These are phyloP conservation scores for Criorhina ranunculi DNA, from an alignment of 2,888 invertebrate species.

Conservation along the genomic window DNA sequence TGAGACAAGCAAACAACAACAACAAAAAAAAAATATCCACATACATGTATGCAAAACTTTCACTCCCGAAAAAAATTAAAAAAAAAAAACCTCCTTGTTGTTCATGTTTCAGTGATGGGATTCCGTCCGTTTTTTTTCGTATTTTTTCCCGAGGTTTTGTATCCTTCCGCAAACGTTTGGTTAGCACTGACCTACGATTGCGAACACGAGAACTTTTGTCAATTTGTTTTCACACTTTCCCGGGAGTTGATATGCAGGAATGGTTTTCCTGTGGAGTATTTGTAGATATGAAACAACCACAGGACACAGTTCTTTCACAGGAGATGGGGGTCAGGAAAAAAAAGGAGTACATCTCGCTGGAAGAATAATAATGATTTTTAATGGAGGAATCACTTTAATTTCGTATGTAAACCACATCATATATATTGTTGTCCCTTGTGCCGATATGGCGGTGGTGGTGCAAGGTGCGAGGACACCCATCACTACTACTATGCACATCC, in stretches of 20 bases:
- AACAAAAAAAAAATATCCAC: constrained; percentile 23
- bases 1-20: not conserved
- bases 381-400: constrained; percentile 75
- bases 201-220: constrained; percentile 72
- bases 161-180: constrained; percentile 75
- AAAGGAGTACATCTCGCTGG: constrained; percentile 45
- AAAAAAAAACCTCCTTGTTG: constrained; percentile 53
- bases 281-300: constrained; percentile 28
- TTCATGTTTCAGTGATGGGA: constrained; percentile 54
- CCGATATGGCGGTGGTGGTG: constrained; percentile 20
- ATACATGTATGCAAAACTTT: constrained; percentile 63
- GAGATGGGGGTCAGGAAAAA: constrained; percentile 20
- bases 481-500: constrained; percentile 46
- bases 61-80: constrained; percentile 44
- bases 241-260: constrained; percentile 31
- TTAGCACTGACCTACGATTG: constrained; percentile 74
- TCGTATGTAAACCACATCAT: constrained; percentile 71
- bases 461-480: constrained; percentile 12
- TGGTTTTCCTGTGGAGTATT: constrained; percentile 13
- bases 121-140: constrained; percentile 34
- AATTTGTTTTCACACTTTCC: constrained; percentile 73
- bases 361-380: constrained; percentile 73
- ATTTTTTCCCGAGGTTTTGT: constrained; percentile 69
- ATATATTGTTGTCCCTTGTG: constrained; percentile 69
- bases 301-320: constrained; percentile 28